phyloP scores from a whole-genome alignment of 2,797 vertebrate genomes.

The Apodemus agrarius region DNA sequence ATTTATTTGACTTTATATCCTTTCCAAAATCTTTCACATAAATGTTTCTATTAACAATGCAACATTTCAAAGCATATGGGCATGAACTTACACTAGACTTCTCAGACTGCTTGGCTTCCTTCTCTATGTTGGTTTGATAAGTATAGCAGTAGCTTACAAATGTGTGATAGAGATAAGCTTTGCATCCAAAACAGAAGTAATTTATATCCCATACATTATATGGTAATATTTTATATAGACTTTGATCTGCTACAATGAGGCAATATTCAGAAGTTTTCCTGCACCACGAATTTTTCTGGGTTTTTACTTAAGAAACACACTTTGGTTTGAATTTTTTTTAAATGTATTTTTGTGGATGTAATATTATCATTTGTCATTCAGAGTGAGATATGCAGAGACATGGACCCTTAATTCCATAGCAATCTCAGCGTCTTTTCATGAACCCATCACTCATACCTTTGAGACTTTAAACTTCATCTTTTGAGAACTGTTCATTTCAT shows the following conservation, averaged over 20 bases:
- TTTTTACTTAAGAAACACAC: not conserved
- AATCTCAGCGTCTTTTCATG: not conserved
- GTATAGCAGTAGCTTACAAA: not conserved
- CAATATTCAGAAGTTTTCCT: not conserved
- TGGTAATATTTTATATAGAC: not conserved
- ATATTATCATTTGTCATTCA: not conserved
- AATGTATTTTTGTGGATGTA: not conserved
- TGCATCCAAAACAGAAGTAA: constrained; percentile 3
- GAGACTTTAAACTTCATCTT: not conserved
- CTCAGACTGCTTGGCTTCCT: not conserved
- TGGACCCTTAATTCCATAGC: not conserved
- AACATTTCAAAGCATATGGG: constrained; percentile 43
- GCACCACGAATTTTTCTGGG: not conserved
- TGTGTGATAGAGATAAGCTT: not conserved
- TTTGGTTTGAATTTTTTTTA: not conserved
- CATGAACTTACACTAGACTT: not conserved
- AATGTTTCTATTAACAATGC: not conserved
- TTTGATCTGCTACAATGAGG: constrained; percentile 45
- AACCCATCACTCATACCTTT: not conserved
- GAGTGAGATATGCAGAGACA: not conserved
- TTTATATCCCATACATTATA: not conserved
- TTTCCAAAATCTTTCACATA: constrained; percentile 1
- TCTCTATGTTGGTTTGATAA: constrained; percentile 35
- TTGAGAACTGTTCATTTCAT: not conserved
- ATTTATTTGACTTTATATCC: constrained; percentile 37